Conservation (phyloP, 2,888 invertebrate genomes). For the Sympetrum striolatum region DNA sequence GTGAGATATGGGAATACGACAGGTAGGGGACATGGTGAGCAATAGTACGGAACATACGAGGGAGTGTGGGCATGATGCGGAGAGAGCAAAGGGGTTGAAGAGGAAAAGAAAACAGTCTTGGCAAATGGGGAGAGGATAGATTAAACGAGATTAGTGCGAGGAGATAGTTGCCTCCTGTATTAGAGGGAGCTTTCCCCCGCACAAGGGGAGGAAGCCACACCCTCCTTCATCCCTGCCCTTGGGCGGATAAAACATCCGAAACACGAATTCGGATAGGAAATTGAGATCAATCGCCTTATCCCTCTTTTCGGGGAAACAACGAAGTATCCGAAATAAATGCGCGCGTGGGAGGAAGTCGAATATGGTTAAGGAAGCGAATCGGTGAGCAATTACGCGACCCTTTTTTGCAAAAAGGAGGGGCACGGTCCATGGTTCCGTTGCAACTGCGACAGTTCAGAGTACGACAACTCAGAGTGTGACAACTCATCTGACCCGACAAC, state of each 20-base stretch:
- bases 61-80: not conserved
- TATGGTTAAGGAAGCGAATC: not conserved
- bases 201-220: not conserved
- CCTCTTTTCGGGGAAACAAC: not conserved
- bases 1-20: not conserved
- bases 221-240: not conserved
- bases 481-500: too few species aligned
- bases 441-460: too few species aligned
- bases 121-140: not conserved
- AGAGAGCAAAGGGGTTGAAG: not conserved
- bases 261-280: conserved; percentile 11
- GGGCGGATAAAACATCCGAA: not conserved
- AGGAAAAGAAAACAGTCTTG: not conserved
- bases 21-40: not conserved
- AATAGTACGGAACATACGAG: not conserved
- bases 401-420: not conserved
- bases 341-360: not conserved
- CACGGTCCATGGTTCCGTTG: too few species aligned
- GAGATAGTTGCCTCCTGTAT: not conserved
- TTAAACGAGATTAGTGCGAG: not conserved
- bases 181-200: not conserved
- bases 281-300: conserved; percentile 22
- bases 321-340: not conserved
- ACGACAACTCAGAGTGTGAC: too few species aligned
- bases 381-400: not conserved